phyloP scores from a whole-genome alignment of 2,888 invertebrate species.

The Sinotaia quadrata region DNA sequence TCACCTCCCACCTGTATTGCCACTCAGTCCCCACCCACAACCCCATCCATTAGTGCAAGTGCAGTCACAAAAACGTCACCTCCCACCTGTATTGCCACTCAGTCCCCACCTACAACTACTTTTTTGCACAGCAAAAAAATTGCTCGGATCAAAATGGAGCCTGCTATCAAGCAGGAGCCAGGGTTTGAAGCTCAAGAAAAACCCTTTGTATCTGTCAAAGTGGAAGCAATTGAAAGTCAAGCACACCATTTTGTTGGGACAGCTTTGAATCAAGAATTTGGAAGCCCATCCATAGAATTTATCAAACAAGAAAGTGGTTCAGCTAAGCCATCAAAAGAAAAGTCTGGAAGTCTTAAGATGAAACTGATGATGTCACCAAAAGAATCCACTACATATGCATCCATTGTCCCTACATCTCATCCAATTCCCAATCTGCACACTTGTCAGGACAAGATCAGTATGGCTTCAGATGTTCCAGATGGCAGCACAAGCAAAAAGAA shows the following conservation, averaged over 20 bases:
- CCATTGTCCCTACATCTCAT: conserved; percentile 5
- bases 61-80: conserved; percentile 39
- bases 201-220: not conserved
- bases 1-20: conserved; percentile 20
- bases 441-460: conserved; percentile 17
- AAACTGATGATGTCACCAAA: conserved; percentile 43
- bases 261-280: not conserved
- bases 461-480: not conserved
- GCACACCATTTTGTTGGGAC: conserved; percentile 15
- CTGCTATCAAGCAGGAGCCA: conserved; percentile 14
- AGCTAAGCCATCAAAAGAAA: conserved; percentile 34
- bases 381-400: conserved; percentile 12
- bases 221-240: conserved; percentile 16
- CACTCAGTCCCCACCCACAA: not conserved
- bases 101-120: not conserved
- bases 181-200: conserved; percentile 5
- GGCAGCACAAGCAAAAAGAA: conserved; percentile 16
- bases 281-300: not conserved
- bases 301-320: conserved; percentile 9
- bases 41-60: conserved; percentile 47
- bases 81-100: not conserved
- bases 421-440: conserved; percentile 7
- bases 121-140: not conserved
- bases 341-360: conserved; percentile 41
- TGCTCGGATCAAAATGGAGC: conserved; percentile 9